Evolutionary conservation across 2,113 vertebrate genomes (phyloP).

Genomic region (Oncorhynchus clarkii): DNA sequence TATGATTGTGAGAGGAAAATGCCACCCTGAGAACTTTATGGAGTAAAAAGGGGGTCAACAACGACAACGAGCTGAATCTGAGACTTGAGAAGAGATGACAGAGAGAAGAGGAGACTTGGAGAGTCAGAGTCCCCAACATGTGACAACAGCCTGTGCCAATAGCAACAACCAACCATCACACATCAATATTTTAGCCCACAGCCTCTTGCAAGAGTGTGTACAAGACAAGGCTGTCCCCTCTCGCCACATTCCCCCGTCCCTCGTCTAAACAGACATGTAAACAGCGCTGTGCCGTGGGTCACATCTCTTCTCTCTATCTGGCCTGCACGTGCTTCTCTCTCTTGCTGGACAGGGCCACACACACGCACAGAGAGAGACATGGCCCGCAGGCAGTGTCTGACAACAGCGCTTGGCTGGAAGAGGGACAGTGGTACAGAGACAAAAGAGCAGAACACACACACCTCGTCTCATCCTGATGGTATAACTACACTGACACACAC

Average conservation of each 20-base stretch:
- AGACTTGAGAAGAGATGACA: too few relatives aligned
- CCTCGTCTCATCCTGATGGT: too few relatives aligned
- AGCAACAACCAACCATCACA: background rate
- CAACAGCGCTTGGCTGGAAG: constrained; percentile 17
- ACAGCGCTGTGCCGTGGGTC: constrained; percentile 13
- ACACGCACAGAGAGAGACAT: constrained; percentile 1
- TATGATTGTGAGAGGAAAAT: too few relatives aligned
- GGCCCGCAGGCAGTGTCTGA: constrained; percentile 37
- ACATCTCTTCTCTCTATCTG: background rate
- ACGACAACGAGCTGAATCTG: too few relatives aligned
- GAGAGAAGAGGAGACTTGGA: too few relatives aligned
- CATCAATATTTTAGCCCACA: constrained; percentile 10
- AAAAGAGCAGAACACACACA: background rate
- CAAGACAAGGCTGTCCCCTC: background rate
- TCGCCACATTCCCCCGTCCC: background rate
- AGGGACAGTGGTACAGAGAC: constrained; percentile 2
- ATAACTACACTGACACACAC: too few relatives aligned
- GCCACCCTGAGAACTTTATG: too few relatives aligned
- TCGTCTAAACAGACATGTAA: constrained; percentile 31
- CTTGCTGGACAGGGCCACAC: constrained; percentile 13
- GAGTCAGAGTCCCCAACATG: background rate
- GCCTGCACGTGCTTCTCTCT: constrained; percentile 37
- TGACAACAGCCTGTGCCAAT: background rate
- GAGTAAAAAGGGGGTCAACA: too few relatives aligned
- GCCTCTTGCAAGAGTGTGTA: background rate